Base-by-base conservation (phyloP, 92 coral and sea anemone genomes). In the Blastomussa wellsi region DNA sequence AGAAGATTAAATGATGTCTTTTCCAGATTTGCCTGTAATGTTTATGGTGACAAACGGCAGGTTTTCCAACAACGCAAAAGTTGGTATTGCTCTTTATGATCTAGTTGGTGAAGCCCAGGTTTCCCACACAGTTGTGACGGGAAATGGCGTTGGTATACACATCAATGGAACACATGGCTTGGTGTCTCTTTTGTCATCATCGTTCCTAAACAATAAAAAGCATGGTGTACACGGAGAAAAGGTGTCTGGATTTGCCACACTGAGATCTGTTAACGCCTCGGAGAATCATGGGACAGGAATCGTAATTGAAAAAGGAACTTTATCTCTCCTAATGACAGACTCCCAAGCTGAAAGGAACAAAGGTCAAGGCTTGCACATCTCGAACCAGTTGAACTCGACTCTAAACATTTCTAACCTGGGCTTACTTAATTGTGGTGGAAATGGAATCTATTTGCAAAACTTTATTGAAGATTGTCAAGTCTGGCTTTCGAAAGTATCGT, bases 201-300 rank as follows among this genome's bases (percentile, higher is more conserved):
- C 42, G 15, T 70, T 79, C 19, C 31, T 7, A 7, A 10, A n/a
- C 11, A 86, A 86, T 42, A 19, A 13, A 52, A 57, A 69, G 17
- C 32, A 29, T 29, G 89, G 89, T 19, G 70, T 69, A 1, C 12
- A 86, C 36, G n/a, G 68, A 7, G 59, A 64, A 24, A 62, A 15
- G 0, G 72, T 38, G 1, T 13, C 55, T 7, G 89, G 77, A 22
- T n/a, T 48, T 19, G 62, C 35, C 13, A 71, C 7, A 67, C 71
- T 86, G 5, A 5, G 5, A 67, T 51, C 37, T 17, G 69, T 79
- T 37, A 60, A 69, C 32, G 68, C 83, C 38, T 86, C 66, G 7
- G 48, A 49, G 42, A 86, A 86, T 28, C 10, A 86, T 35, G 47
- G 38, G 32, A 70, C 82, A 16, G 89, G 89, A 1, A 52, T 78